Evolutionary conservation across 2,888 invertebrate species (phyloP).

Genomic region (Sarcophaga subvicina): DNA sequence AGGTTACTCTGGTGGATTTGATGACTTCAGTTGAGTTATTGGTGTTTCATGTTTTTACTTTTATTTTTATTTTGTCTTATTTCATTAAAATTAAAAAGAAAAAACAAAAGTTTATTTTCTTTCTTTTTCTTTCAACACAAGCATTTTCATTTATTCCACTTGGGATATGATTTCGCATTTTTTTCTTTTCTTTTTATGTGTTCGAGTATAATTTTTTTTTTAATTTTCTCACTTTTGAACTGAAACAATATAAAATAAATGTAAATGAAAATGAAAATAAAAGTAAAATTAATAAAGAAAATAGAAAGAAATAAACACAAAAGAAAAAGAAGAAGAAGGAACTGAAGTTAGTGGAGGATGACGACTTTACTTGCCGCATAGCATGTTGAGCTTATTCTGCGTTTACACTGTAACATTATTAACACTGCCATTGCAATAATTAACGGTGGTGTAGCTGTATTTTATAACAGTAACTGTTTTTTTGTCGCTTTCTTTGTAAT

Average conservation of each 20-base stretch:
- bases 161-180: constrained; percentile 51
- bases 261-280: background rate
- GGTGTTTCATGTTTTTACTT: background rate
- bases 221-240: constrained; percentile 27
- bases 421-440: constrained; percentile 37
- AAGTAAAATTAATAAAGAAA: constrained; percentile 1
- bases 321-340: constrained; percentile 42
- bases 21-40: constrained; percentile 48
- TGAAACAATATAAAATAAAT: background rate
- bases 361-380: constrained; percentile 51
- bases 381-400: background rate
- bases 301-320: background rate
- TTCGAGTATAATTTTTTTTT: background rate
- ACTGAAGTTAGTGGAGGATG: constrained; percentile 55
- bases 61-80: constrained; percentile 41
- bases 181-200: constrained; percentile 23
- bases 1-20: constrained; percentile 43
- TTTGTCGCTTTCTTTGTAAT: background rate
- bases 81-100: background rate
- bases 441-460: background rate
- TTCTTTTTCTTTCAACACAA: constrained; percentile 41
- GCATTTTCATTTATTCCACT: background rate
- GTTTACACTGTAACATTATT: constrained; percentile 46
- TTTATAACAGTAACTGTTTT: background rate
- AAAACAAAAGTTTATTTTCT: constrained; percentile 21